Percentiles rank a stretch among this genome's conserved stretches.
phyloP scores from a whole-genome alignment of 2,113 vertebrate species.

The Columba livia region DNA sequence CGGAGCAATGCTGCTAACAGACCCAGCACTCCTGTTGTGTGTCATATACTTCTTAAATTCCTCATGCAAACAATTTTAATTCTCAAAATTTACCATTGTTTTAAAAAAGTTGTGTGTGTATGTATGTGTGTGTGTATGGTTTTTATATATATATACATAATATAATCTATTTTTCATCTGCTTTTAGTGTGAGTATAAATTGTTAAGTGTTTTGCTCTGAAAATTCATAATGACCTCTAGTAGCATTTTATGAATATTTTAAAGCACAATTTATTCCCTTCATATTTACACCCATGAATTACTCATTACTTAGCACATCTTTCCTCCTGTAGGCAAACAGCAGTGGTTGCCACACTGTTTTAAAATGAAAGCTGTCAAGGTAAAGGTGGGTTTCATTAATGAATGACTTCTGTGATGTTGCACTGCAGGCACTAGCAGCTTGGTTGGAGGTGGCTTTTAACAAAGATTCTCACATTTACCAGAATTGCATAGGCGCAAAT shows the following conservation, averaged over 20 bases:
- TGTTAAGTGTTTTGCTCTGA: background rate
- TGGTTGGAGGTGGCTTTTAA: background rate
- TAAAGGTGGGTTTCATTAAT: slow-evolving; percentile 36
- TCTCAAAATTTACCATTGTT: background rate
- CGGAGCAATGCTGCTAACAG: background rate
- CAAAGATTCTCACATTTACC: background rate
- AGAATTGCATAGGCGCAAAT: background rate
- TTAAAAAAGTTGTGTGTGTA: background rate
- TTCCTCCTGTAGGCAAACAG: slow-evolving; percentile 21
- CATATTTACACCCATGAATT: slow-evolving; percentile 16
- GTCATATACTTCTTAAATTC: background rate
- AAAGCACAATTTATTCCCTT: slow-evolving; percentile 54
- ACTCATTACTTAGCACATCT: slow-evolving; percentile 1
- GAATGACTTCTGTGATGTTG: background rate
- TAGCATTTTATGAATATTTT: slow-evolving; percentile 70
- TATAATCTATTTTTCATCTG: background rate
- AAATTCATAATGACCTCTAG: background rate
- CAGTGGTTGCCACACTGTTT: slow-evolving; percentile 1
- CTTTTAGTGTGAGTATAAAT: background rate
- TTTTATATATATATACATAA: background rate
- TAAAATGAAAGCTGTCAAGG: background rate
- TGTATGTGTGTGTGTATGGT: background rate
- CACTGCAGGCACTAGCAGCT: background rate
- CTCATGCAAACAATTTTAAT: background rate
- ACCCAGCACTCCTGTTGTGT: background rate